Evolutionary conservation across 1,140 invertebrate genomes (phyloP).

Genomic region (Diuraphis noxia): DNA sequence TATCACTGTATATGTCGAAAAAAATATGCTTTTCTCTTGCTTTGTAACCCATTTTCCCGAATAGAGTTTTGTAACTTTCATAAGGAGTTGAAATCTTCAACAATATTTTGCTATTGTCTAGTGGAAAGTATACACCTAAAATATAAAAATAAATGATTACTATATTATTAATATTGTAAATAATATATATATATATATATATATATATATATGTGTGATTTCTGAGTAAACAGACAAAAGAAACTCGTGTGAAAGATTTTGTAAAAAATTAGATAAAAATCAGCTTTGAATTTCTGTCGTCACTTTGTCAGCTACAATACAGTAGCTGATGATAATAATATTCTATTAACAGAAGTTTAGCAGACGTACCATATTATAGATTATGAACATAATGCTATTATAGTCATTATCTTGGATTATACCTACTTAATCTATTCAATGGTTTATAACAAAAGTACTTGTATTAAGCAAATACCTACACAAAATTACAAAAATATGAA

Average conservation of each 20-base stretch:
- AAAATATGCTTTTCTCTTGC: slow-evolving; percentile 71
- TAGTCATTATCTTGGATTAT: background rate
- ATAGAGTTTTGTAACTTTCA: slow-evolving; percentile 67
- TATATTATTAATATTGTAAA: background rate
- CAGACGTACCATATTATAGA: background rate
- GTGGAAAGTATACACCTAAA: slow-evolving; percentile 66
- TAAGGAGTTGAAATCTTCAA: slow-evolving; percentile 75
- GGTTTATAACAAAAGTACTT: background rate
- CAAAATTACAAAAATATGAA: background rate
- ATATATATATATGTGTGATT: background rate
- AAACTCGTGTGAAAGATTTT: background rate
- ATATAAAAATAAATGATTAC: slow-evolving; percentile 36
- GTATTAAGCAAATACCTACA: background rate
- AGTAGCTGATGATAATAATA: background rate
- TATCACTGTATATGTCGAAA: slow-evolving; percentile 69
- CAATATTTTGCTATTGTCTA: slow-evolving; percentile 69
- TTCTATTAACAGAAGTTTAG: background rate
- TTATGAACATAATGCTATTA: background rate
- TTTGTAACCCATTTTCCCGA: slow-evolving; percentile 71
- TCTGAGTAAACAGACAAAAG: background rate
- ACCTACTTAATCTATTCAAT: background rate
- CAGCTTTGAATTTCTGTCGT: background rate
- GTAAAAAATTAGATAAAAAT: background rate
- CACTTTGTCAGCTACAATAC: too few relatives aligned
- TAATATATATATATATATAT: background rate